phyloP scores from a whole-genome alignment of 2,113 vertebrate species.

The Apodemus speciosus region DNA sequence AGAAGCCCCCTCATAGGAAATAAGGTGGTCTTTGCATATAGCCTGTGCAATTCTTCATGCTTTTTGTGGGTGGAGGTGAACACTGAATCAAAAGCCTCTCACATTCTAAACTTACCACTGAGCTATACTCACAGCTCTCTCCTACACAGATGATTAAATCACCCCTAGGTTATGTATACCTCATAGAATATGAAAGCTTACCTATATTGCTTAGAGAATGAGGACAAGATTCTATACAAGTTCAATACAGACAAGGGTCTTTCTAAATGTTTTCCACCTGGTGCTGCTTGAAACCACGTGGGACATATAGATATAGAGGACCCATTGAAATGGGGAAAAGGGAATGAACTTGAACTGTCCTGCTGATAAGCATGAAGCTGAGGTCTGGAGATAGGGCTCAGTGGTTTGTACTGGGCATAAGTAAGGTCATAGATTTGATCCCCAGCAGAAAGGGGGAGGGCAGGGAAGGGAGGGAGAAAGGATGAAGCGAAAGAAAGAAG shows the following conservation, averaged over 20 bases:
- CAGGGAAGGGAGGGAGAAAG: neutral
- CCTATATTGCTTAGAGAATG: neutral
- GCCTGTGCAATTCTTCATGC: neutral
- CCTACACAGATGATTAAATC: neutral
- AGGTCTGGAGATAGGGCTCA: neutral
- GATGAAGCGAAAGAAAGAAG: neutral
- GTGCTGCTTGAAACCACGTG: neutral
- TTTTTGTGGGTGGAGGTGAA: neutral
- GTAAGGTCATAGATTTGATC: neutral
- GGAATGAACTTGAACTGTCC: neutral
- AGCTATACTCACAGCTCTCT: neutral
- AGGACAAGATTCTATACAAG: neutral
- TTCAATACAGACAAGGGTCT: neutral
- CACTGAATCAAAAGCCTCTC: neutral
- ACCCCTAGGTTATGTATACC: neutral
- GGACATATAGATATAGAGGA: neutral
- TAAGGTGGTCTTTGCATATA: neutral
- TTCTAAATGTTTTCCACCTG: neutral
- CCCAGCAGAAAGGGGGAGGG: neutral
- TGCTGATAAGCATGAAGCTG: slow-evolving; percentile 16
- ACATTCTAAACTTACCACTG: neutral
- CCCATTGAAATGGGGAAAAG: slow-evolving; percentile 3
- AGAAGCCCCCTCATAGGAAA: neutral
- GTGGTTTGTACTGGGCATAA: neutral
- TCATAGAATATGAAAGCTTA: neutral